A percentile compares a stretch with the other conserved stretches of the same genome.
Conservation (phyloP, 2,888 invertebrate genomes). For the Xanthorhoe designata region DNA sequence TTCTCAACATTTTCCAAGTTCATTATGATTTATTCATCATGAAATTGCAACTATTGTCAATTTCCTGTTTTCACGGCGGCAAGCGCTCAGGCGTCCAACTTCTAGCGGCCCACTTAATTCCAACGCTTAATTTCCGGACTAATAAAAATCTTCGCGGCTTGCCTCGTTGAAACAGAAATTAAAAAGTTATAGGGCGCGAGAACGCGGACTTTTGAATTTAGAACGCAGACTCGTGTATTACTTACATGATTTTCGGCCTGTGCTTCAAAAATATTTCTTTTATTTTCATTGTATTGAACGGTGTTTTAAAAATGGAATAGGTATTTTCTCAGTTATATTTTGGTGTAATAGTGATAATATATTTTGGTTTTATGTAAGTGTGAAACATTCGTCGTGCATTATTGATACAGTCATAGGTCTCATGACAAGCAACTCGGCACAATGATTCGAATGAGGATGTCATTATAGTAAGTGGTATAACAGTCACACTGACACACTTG, state of each 20-base stretch:
- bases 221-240: constrained; percentile 16
- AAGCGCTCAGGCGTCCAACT: constrained; percentile 29
- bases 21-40: constrained; percentile 16
- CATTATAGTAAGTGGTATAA: constrained; percentile 24
- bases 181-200: constrained; percentile 40
- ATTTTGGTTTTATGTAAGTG: neutral
- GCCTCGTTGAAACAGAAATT: constrained; percentile 43
- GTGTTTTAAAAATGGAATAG: constrained; percentile 7
- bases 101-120: constrained; percentile 39
- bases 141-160: constrained; percentile 45
- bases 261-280: neutral
- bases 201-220: constrained; percentile 27
- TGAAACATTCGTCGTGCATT: neutral
- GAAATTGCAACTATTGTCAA: constrained; percentile 30
- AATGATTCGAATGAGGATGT: constrained; percentile 31
- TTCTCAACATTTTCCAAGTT: neutral
- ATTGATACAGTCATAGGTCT: constrained; percentile 5
- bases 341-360: too few relatives aligned
- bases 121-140: constrained; percentile 45
- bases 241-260: neutral
- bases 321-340: neutral
- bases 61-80: constrained; percentile 25
- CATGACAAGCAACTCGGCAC: constrained; percentile 13
- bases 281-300: neutral
- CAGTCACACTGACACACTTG: constrained; percentile 20